Conservation (phyloP, 2,113 vertebrate species). For the Erythrolamprus reginae region DNA sequence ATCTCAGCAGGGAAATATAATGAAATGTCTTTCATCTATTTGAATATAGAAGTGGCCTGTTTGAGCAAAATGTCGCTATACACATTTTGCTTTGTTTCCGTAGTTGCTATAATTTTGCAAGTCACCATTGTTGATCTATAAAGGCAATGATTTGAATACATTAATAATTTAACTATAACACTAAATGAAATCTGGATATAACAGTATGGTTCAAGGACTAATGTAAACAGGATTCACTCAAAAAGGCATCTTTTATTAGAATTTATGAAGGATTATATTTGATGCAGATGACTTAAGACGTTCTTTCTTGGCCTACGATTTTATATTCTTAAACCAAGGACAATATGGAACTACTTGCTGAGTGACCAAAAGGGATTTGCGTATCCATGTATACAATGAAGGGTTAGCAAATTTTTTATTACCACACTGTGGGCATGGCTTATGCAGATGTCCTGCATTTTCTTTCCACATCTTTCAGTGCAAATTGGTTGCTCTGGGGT, state of each 20-base stretch:
- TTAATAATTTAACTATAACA: background rate
- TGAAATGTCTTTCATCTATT: background rate
- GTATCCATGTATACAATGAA: accelerated
- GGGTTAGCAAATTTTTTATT: too few relatives aligned
- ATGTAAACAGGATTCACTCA: background rate
- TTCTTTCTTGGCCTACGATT: background rate
- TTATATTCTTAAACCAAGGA: background rate
- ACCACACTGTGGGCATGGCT: too few relatives aligned
- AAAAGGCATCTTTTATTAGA: background rate
- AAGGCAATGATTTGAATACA: background rate
- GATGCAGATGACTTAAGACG: background rate
- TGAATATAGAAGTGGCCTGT: background rate
- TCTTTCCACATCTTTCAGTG: too few relatives aligned
- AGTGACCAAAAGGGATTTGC: too few relatives aligned
- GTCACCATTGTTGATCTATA: background rate
- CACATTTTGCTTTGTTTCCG: background rate
- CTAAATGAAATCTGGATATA: background rate
- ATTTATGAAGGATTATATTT: background rate
- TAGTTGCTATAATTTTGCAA: background rate
- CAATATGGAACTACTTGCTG: accelerated
- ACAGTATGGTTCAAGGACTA: background rate
- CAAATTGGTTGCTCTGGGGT: too few relatives aligned
- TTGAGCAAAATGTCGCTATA: background rate
- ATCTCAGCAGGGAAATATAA: background rate
- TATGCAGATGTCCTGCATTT: too few relatives aligned